Conservation (phyloP, 1,140 invertebrate species). For the Phocides pigmalion region DNA sequence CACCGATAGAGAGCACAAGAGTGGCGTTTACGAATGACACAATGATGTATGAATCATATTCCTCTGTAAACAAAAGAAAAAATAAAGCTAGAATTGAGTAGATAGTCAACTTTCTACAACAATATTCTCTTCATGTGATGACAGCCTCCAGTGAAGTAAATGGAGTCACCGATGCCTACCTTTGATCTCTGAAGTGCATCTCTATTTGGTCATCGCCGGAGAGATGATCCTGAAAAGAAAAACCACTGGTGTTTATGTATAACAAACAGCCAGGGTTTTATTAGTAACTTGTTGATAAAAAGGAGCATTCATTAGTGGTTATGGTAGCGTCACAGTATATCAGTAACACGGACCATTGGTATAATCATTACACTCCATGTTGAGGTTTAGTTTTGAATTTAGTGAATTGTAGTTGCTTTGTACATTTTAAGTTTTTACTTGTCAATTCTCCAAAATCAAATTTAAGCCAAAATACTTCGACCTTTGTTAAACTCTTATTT, state of each 20-base stretch:
- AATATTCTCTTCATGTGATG: conserved; percentile 47
- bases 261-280: conserved; percentile 84
- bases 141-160: conserved; percentile 57
- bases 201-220: conserved; percentile 71
- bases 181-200: conserved; percentile 62
- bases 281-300: conserved; percentile 82
- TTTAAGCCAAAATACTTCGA: neutral
- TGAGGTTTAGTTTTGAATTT: neutral
- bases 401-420: neutral
- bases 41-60: conserved; percentile 99
- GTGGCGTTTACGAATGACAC: conserved; percentile 99
- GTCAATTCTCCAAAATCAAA: too few relatives aligned
- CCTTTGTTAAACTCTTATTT: neutral
- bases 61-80: conserved; percentile 91
- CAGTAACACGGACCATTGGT: conserved; percentile 82
- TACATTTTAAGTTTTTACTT: too few relatives aligned
- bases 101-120: conserved; percentile 28
- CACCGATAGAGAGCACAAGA: conserved; percentile 99
- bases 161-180: conserved; percentile 71
- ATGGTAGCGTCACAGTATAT: conserved; percentile 75
- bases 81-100: conserved; percentile 53
- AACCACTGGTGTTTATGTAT: conserved; percentile 85
- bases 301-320: conserved; percentile 81
- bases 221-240: conserved; percentile 84
- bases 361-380: conserved; percentile 76